Evolutionary conservation across 2,113 vertebrate species (phyloP), one percentile per base, ranked within the genome.

Genomic region (Aspiorhynchus laticeps): DNA sequence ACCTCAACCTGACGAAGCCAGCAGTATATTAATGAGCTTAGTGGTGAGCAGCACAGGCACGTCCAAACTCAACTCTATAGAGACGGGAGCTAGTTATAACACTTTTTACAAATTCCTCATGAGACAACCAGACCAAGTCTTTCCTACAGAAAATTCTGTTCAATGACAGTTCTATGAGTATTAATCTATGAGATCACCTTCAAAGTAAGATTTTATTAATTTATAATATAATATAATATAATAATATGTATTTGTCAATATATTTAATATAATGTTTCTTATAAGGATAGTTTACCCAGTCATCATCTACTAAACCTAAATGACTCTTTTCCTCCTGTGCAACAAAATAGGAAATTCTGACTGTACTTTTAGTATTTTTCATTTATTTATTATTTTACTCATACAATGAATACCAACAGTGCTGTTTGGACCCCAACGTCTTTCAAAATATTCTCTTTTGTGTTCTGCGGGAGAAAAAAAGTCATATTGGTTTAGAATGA

Each of bases 11-110:
- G 41, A 48, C n/a, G 73, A 76, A 76, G 73, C 73, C 73, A 46
- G 41, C 41, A 26, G 73, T 76, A 28, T 76, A 46, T 46, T 76
- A 76, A 76, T 76, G 73, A 28, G 73, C 73, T 46, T 76, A 46
- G 73, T 17, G 41, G 1, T 15, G n/a, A 76, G 43, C 24, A 26
- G 73, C 38, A 26, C 14, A 46, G 5, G 24, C 73, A 75, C 41
- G 7, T 76, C n/a, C 73, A 48, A 28, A 48, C 38, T 75, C 38
- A 15, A n/a, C 73, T 46, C 41, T 43, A 26, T 8, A 75, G 38
- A 75, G 41, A 75, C 24, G 14, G 71, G 21, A 74, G 38, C 71
- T 41, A 75, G 24, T 26, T 46, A 75, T 15, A n/a, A 15, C 38
- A 46, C 38, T 43, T 46, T 75, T 46, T 75, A 46, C 73, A 46